A percentile compares a stretch with the other conserved stretches of the same genome.
These are phyloP conservation scores for Parotocinclus haroldoi DNA, from an alignment of 2,797 vertebrate species.

Conservation along the genomic window DNA sequence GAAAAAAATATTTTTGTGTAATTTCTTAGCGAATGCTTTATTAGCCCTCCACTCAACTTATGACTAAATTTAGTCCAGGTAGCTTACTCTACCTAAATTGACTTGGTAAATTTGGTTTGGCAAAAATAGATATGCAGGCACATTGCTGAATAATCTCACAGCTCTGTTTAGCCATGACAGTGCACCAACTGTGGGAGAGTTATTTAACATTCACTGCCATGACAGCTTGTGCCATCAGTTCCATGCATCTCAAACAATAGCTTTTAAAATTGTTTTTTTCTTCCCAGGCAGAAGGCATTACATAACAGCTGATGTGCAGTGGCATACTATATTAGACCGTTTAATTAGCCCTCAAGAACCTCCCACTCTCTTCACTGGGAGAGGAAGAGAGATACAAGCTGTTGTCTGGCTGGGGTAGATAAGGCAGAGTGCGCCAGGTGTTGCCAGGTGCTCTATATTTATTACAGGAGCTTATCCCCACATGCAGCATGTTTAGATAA, in stretches of 20 bases:
- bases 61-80: no score
- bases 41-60: no score
- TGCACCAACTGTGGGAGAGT: constrained; percentile 9
- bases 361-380: constrained; percentile 2
- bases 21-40: no score
- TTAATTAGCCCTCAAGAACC: constrained; percentile 20
- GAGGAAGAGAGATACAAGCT: constrained; percentile 21
- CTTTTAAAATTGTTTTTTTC: constrained; percentile 20
- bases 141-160: constrained; percentile 4
- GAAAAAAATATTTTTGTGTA: no score
- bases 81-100: no score
- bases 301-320: constrained; percentile 18
- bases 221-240: constrained; percentile 18
- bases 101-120: no score
- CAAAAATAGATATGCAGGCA: constrained; percentile 16
- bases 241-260: constrained; percentile 22
- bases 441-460: constrained; percentile 5
- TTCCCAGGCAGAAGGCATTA: background rate
- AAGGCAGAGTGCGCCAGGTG: constrained; percentile 3
- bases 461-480: background rate
- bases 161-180: constrained; percentile 20
- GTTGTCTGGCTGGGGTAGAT: constrained; percentile 13
- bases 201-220: constrained; percentile 18
- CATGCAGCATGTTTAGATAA: constrained; percentile 16
- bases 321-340: constrained; percentile 10